Evolutionary conservation across 2,888 invertebrate genomes (phyloP).

Genomic region (Seira sanloemensis): DNA sequence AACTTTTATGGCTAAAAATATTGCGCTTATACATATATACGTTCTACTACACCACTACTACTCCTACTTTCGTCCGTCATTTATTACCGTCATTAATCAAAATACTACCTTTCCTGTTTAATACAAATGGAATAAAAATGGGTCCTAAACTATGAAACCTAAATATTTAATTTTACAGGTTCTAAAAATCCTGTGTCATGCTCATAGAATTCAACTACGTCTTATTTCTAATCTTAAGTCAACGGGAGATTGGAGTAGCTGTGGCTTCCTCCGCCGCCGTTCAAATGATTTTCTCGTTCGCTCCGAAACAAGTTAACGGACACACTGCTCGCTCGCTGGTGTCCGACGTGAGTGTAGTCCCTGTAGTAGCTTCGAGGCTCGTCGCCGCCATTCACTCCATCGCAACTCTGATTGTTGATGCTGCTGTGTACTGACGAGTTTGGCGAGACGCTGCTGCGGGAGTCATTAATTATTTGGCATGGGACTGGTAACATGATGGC

Average conservation of each 20-base stretch:
- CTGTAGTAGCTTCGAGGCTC: neutral
- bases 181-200: no score
- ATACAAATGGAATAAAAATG: no score
- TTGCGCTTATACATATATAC: no score
- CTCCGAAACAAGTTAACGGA: conserved; percentile 23
- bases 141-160: no score
- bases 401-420: conserved; percentile 9
- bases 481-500: neutral
- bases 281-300: conserved; percentile 5
- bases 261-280: neutral
- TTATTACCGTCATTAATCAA: no score
- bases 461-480: neutral
- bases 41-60: no score
- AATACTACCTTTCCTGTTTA: no score
- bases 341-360: neutral
- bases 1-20: no score
- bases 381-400: neutral
- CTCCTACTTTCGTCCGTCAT: no score
- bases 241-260: conserved; percentile 1
- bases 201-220: no score
- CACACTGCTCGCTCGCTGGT: conserved; percentile 16
- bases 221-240: no score
- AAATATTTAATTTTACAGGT: no score
- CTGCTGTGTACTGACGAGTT: neutral
- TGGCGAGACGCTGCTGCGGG: neutral